Evolutionary conservation across 2,113 vertebrate species (phyloP).

Genomic region (mouse (Mus musculus)): GRCm39 chr4:140786001-140786500

Average conservation of each 20-base stretch:
- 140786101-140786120: not conserved
- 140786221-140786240: not conserved
- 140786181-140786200: not conserved
- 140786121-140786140: not conserved
- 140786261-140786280: not conserved
- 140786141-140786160: not conserved
- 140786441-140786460: not conserved
- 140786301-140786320: not conserved
- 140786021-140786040: not conserved
- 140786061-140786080: not conserved
- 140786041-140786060: not conserved
- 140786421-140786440: not conserved
- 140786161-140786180: not conserved
- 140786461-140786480: not conserved
- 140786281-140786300: not conserved
- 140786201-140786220: not conserved
- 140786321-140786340: not conserved
- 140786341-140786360: not conserved
- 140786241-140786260: not conserved
- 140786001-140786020: not conserved
- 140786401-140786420: not conserved
- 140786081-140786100: fast-evolving
- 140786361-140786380: not conserved
- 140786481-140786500: slow-evolving; percentile 2
- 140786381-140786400: not conserved